Base-by-base conservation (phyloP, 2,797 vertebrate species). In the Malacoctenus gilli region DNA sequence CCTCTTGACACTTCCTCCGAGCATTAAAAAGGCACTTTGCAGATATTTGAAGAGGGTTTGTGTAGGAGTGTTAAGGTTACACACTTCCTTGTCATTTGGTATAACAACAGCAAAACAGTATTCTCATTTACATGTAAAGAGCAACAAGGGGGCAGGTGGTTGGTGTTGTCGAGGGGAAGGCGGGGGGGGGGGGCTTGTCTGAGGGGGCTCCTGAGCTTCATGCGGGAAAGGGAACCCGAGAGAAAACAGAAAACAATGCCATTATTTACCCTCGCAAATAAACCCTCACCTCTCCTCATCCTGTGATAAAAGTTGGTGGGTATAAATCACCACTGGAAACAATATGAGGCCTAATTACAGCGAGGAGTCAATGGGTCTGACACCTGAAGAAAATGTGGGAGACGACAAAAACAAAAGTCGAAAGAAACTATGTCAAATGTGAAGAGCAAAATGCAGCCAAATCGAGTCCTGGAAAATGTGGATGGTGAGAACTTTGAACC, bases 81-180 rank as follows among this genome's bases (percentile, higher is more conserved):
- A 91, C 87, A 91, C 90, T 93, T 92, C 90, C 91, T 92, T 90
- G 91, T 93, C 83, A 87, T 89, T 88, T 91, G 83, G 92, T 91
- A 92, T 93, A 93, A 93, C 91, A 93, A 93, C 89, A 93, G 91
- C 90, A 90, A 89, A 89, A 80, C 81, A 84, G 76, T 78, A 70
- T 78, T 73, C 83, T 87, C 87, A 91, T 93, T 93, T 89, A 87
- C 92, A 93, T 93, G 89, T 92, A 92, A 93, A 92, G 90, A 90
- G 90, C 83, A 84, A 80, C 71, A 20, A 14, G 76, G 85, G 80
- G 68, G 52, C 59, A 57, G 35, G 11, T 43, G 12, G 19, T 7
- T 65, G 42, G 59, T 65, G 68, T 53, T 64, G 8, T 30, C 4
- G 25, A n/a, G 14, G 22, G n/a, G 19, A 13, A 64, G 44, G 55